Base-by-base conservation (phyloP, 2,113 vertebrate species). In the Thomomys bottae region DNA sequence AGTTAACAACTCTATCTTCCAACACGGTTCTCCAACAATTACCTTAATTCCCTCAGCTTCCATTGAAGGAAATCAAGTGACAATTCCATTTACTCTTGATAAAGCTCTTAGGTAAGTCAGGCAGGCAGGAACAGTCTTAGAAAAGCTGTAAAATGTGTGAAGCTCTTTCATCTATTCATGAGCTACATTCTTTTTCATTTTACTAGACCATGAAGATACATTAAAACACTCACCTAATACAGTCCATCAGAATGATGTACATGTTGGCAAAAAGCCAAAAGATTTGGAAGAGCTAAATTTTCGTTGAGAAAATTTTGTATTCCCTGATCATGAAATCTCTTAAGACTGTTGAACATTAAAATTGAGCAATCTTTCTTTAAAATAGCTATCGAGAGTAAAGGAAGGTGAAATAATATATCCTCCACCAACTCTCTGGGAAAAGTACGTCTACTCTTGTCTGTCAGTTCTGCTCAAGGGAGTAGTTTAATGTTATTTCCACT, bases 281-380 rank as follows among this genome's bases (percentile, higher is more conserved):
- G 12, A 57, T 81, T 81, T 91, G 54, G 40, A 83, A 36, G n/a
- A 72, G n/a, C 75, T 49, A 87, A 90, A 84, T 94, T 96, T 54
- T 95, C 66, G 70, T 95, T 95, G 82, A 89, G 15, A 68, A 93
- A 96, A 96, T 90, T 92, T 89, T 91, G n/a, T 87, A 93, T 94
- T 95, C 87, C 82, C 75, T 93, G 90, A 92, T 45, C 49, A 75
- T 92, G 93, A 96, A 96, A 94, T 85, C 63, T 77, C 77, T 95
- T 94, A 80, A 95, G 91, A 91, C 36, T 90, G 84, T 84, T 95
- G 88, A 94, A 96, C 76, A 36, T 91, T 91, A 95, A 93, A 96
- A 95, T 78, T 49, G 71, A 59, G 57, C 90, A 96, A 93, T 90
- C 49, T 87, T 95, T 95, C 93, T 96, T 95, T 94, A 95, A 95